Percentiles rank a stretch among this genome's conserved stretches.
These are phyloP conservation scores for Hippasteria phrygiana DNA, from an alignment of 53 echinoderm and acorn worm species.

Conservation along the genomic window DNA sequence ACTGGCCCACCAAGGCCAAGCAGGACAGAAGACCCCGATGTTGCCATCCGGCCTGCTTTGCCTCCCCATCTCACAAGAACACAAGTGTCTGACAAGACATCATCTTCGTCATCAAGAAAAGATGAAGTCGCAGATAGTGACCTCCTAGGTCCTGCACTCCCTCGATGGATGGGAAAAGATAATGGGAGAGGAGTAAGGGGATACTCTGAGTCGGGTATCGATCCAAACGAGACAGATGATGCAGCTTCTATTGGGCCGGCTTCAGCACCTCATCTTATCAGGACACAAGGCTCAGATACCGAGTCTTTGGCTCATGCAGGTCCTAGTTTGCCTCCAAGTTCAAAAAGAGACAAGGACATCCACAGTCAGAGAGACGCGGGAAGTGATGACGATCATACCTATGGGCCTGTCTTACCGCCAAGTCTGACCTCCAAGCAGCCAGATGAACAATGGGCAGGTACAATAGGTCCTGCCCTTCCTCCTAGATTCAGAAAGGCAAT, in stretches of 20 bases:
- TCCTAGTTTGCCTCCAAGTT: not conserved
- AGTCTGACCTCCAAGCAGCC: conserved; percentile 15
- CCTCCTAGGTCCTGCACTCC: conserved; percentile 31
- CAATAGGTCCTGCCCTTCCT: conserved; percentile 48
- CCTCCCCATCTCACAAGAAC: conserved; percentile 19
- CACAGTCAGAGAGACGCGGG: not conserved
- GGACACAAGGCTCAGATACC: not conserved
- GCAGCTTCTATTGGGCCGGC: conserved; percentile 21
- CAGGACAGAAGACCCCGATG: not conserved
- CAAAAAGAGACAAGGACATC: not conserved
- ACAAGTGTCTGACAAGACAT: not conserved
- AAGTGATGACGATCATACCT: conserved; percentile 13
- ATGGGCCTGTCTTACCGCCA: conserved; percentile 42
- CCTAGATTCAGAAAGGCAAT: conserved; percentile 30
- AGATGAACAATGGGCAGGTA: conserved; percentile 8
- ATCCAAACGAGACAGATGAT: not conserved
- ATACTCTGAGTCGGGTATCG: not conserved
- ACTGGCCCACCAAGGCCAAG: not conserved
- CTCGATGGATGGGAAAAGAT: not conserved
- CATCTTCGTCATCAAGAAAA: not conserved
- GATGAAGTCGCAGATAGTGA: not conserved
- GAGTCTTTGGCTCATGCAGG: not conserved
- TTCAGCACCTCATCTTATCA: conserved; percentile 41
- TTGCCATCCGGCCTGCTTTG: conserved; percentile 22
- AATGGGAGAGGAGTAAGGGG: not conserved